Evolutionary conservation across 2,113 vertebrate genomes (phyloP).

Genomic region (Uria aalge): DNA sequence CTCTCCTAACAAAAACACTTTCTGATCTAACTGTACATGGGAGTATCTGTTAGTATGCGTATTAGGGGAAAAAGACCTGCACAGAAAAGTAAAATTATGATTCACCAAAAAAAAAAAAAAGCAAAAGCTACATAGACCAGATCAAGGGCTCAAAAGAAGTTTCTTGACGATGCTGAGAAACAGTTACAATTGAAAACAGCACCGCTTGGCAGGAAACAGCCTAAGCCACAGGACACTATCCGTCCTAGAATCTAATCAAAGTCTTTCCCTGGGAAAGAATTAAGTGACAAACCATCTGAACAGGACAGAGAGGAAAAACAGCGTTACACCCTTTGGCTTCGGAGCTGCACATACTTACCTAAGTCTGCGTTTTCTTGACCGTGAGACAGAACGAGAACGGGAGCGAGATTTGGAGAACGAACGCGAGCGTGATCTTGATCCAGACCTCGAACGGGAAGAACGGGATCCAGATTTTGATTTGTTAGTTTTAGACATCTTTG

Average conservation of each 20-base stretch:
- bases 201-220: background rate
- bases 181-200: background rate
- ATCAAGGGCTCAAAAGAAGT: background rate
- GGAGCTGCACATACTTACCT: constrained; percentile 75
- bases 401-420: constrained; percentile 90
- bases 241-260: background rate
- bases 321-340: background rate
- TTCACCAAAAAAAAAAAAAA: background rate
- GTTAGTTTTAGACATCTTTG: constrained; percentile 90
- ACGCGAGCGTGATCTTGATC: constrained; percentile 85
- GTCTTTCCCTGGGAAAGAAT: background rate
- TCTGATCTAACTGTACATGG: background rate
- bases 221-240: background rate
- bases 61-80: background rate
- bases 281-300: background rate
- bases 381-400: constrained; percentile 87
- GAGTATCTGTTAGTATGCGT: background rate
- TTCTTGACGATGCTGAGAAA: background rate
- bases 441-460: constrained; percentile 87
- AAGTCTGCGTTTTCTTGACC: constrained; percentile 89
- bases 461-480: constrained; percentile 91
- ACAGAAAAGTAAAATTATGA: background rate
- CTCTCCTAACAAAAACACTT: background rate
- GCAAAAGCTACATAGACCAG: background rate
- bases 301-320: background rate